Percentiles rank a stretch among this genome's conserved stretches.
These are phyloP conservation scores for Melanotaenia trifasciata DNA, from an alignment of 2,797 vertebrate species.

Conservation along the genomic window DNA sequence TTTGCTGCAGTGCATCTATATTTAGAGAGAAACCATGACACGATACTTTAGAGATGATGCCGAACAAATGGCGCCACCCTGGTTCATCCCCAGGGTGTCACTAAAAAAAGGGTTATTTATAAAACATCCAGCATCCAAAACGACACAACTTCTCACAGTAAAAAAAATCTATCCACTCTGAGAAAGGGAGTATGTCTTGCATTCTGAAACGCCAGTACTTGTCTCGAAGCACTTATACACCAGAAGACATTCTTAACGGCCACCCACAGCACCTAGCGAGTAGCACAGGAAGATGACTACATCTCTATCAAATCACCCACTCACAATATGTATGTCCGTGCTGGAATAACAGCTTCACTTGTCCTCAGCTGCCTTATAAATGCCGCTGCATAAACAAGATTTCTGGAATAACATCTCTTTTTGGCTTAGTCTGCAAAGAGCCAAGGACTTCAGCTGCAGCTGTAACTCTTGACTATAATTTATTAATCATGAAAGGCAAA, in stretches of 20 bases:
- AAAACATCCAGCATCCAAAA: constrained; percentile 6
- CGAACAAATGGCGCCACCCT: constrained; percentile 40
- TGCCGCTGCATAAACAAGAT: constrained; percentile 35
- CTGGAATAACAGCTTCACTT: constrained; percentile 48
- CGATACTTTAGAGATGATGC: constrained; percentile 65
- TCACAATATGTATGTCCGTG: constrained; percentile 52
- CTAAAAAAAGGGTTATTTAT: constrained; percentile 38
- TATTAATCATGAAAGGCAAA: constrained; percentile 29
- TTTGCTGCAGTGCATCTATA: constrained; percentile 67
- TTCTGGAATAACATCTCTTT: constrained; percentile 13
- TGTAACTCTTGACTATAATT: constrained; percentile 8
- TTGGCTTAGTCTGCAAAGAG: constrained; percentile 21
- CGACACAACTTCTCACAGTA: background rate
- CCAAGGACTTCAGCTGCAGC: constrained; percentile 32
- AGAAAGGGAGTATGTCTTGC: constrained; percentile 11
- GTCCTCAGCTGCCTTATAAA: constrained; percentile 55
- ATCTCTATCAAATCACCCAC: constrained; percentile 49
- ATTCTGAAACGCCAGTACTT: constrained; percentile 15
- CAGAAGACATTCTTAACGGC: constrained; percentile 41
- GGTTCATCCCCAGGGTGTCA: constrained; percentile 48
- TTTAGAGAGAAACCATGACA: constrained; percentile 67
- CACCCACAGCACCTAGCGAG: constrained; percentile 64
- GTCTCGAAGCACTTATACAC: constrained; percentile 45
- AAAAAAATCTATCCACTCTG: background rate
- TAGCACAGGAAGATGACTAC: constrained; percentile 65